Evolutionary conservation across 1,140 invertebrate genomes (phyloP).

Genomic region (Whitmania pigra): DNA sequence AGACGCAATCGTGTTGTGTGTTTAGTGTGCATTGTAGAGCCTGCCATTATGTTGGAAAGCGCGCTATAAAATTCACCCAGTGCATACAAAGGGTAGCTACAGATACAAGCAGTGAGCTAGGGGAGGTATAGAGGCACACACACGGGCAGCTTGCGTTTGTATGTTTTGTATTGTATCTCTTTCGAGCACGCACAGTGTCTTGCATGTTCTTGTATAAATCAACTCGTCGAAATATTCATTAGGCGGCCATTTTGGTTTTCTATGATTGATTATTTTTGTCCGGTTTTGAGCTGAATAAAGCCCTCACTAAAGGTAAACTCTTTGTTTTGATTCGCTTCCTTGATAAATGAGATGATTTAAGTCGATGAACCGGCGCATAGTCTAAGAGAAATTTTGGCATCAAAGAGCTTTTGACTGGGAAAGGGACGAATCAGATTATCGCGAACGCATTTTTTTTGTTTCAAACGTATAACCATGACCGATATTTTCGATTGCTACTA

Average conservation of each 20-base stretch:
- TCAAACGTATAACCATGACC: too few relatives aligned
- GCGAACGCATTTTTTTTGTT: too few relatives aligned
- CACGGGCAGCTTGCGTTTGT: slow-evolving; percentile 5
- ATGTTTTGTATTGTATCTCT: slow-evolving; percentile 11
- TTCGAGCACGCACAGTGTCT: slow-evolving; percentile 1
- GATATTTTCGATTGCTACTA: too few relatives aligned
- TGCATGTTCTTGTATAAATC: slow-evolving; percentile 11
- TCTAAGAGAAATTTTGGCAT: too few relatives aligned
- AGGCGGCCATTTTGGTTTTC: slow-evolving; percentile 13
- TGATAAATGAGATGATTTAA: too few relatives aligned
- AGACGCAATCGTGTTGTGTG: too few relatives aligned
- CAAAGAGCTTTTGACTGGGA: too few relatives aligned
- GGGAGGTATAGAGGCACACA: slow-evolving; percentile 4
- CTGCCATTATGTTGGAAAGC: slow-evolving; percentile 9
- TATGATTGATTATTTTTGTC: slow-evolving; percentile 15
- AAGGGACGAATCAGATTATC: too few relatives aligned
- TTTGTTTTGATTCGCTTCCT: neutral
- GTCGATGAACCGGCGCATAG: too few relatives aligned
- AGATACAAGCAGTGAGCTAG: slow-evolving; percentile 7
- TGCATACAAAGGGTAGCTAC: slow-evolving; percentile 14
- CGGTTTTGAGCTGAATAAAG: slow-evolving; percentile 2
- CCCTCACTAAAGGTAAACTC: slow-evolving; percentile 8
- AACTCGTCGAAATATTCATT: slow-evolving; percentile 15
- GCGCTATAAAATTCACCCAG: slow-evolving; percentile 14
- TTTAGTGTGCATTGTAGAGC: too few relatives aligned